Base-by-base conservation (phyloP, 2,888 invertebrate species). In the Drosophila nr. medialis region DNA sequence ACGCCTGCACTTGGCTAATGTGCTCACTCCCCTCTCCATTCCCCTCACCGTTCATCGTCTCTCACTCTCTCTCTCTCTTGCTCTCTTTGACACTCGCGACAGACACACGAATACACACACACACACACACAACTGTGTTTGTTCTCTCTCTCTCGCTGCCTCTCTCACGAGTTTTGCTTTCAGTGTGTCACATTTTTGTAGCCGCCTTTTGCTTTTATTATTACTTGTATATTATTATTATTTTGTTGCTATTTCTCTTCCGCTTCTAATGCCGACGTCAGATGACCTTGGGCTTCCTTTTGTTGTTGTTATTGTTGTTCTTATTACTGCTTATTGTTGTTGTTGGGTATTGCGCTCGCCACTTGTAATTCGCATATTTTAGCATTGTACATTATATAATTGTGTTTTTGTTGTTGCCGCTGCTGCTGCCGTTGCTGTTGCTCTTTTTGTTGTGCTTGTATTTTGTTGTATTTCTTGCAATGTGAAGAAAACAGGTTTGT, bases 341-440 rank as follows among this genome's bases (percentile, higher is more conserved):
- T 50, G 40, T 18, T 65, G 45, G 48, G 27, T 21, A 50, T 76
- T 64, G 56, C 65, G 48, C 64, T 88, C 80, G 45, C 88, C 88
- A 88, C 88, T 88, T 86, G 88, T 83, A 81, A 79, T 81, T 88
- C 88, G 83, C 81, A 88, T 78, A 85, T 81, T 84, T 75, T 76
- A 76, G 72, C 73, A 77, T 62, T 80, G 74, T 79, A 81, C 64
- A 85, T 86, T 86, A 81, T 83, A 86, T 81, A 81, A 83, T 83
- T 68, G 50, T 67, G 36, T 32, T 38, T 49, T 58, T 63, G 68
- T 53, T 80, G n/a, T 13, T 18, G 18, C 10, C 27, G 10, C 18
- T 55, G 45, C 24, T 45, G 3, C 10, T 18, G 18, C 27, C 11
- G 6, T 6, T 27, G 60, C 63, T 51, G 59, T 49, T 63, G 53